Evolutionary conservation across 2,113 vertebrate species (phyloP), one percentile per base, ranked within the genome.

Genomic region (Lasiurus borealis): DNA sequence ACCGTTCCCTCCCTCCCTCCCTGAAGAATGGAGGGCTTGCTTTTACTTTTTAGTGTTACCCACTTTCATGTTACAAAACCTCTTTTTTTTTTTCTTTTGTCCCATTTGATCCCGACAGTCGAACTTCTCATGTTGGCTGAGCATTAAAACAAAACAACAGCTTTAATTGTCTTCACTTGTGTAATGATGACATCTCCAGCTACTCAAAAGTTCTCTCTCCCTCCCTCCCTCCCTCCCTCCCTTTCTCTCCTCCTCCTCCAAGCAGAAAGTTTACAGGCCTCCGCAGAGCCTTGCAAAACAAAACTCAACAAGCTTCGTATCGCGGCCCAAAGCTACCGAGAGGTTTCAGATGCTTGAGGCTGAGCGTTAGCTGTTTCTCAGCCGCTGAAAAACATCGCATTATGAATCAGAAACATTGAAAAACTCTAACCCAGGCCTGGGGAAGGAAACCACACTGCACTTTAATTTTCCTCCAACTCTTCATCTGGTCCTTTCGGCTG

Each of bases 261-360:
- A 18, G 78, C 27, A 87, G 23, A 93, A 90, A 80, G 23, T 62
- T 69, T 92, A 93, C 64, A 93, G 95, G 94, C 19, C 68, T 44
- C 95, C 6, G 25, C 87, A 92, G 78, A 97, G 86, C 66, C 52
- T 18, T 95, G 88, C 90, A 93, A 77, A 96, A 36, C 81, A 91
- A 62, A 94, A 93, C 46, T 83, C 44, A 69, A 92, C n/a, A 29
- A 29, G 95, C 66, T 95, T 94, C 77, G 69, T 91, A 88, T 5
- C 78, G 80, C 50, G 69, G 71, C 89, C 72, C 84, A 85, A 76
- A 95, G 64, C 78, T 97, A 96, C 92, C 75, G 52, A 93, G 90
- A 95, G 84, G 96, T 96, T 97, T 95, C 92, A 92, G 93, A 88
- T 80, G 71, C 73, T 95, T 90, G 29, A 97, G 95, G 97, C 96